Percentiles rank a stretch among this genome's conserved stretches.
Conservation (phyloP, 2,888 invertebrate genomes). For the Suillia variegata region DNA sequence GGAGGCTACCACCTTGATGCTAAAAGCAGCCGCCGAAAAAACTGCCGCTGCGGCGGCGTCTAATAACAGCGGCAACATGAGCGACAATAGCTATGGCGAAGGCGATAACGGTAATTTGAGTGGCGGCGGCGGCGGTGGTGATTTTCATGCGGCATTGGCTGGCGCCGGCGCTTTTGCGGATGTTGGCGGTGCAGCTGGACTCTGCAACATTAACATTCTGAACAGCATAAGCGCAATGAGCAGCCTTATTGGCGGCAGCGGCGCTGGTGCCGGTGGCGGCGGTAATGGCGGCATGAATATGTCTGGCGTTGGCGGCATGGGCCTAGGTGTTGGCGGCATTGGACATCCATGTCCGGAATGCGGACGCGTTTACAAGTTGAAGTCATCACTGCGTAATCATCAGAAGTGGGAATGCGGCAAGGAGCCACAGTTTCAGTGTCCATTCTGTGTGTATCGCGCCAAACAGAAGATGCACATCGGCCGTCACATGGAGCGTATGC, state of each 20-base stretch:
- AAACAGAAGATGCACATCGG: constrained; percentile 86
- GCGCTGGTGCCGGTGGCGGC: constrained; percentile 42
- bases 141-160: constrained; percentile 47
- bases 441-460: constrained; percentile 81
- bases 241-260: constrained; percentile 52
- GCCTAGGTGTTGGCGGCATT: constrained; percentile 56
- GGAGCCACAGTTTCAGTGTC: constrained; percentile 82
- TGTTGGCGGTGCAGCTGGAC: constrained; percentile 46
- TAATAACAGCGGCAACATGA: constrained; percentile 43
- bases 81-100: constrained; percentile 47
- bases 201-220: constrained; percentile 55
- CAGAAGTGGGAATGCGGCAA: constrained; percentile 88
- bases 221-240: constrained; percentile 59
- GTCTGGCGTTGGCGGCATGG: constrained; percentile 36
- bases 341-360: constrained; percentile 81
- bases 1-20: constrained; percentile 51
- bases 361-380: constrained; percentile 83
- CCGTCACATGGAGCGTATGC: constrained; percentile 82
- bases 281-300: constrained; percentile 34
- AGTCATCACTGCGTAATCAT: constrained; percentile 82
- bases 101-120: constrained; percentile 36
- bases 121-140: constrained; percentile 38
- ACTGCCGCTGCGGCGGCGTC: constrained; percentile 32
- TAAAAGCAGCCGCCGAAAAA: constrained; percentile 53
- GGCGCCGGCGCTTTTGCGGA: constrained; percentile 49